Evolutionary conservation across 2,888 invertebrate genomes (phyloP).

Genomic region (Ferrisia virgata): DNA sequence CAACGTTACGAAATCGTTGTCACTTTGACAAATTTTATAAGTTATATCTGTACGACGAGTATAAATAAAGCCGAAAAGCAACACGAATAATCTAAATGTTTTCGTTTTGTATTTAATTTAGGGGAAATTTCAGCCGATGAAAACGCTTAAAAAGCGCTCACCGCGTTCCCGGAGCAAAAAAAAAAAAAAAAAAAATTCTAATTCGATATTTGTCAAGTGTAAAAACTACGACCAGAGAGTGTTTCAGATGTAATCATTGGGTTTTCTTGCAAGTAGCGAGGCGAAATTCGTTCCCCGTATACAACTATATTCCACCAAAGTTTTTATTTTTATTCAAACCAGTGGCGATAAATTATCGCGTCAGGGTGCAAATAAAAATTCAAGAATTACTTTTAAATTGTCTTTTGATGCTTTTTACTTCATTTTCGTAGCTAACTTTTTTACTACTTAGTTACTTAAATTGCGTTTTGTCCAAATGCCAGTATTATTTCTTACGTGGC

Average conservation of each 20-base stretch:
- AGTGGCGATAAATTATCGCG: neutral
- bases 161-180: neutral
- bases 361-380: neutral
- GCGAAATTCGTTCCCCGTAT: neutral
- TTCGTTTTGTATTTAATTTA: slow-evolving; percentile 3
- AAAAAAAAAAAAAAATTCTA: neutral
- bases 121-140: neutral
- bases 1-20: slow-evolving; percentile 9
- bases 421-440: neutral
- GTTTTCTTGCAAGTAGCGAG: neutral
- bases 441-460: neutral
- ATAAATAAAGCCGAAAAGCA: neutral
- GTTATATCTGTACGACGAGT: neutral
- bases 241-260: neutral
- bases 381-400: slow-evolving; percentile 6
- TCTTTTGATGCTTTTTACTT: slow-evolving; percentile 5
- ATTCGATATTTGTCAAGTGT: slow-evolving; percentile 2
- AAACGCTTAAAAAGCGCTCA: neutral
- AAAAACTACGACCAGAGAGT: neutral
- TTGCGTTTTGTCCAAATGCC: neutral
- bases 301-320: too few species aligned
- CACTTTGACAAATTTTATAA: slow-evolving; percentile 13
- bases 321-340: neutral
- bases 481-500: neutral
- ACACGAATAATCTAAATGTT: neutral